These are phyloP conservation scores for Leptestheria dahalacensis DNA, from an alignment of 1,140 invertebrate genomes.

Conservation along the genomic window DNA sequence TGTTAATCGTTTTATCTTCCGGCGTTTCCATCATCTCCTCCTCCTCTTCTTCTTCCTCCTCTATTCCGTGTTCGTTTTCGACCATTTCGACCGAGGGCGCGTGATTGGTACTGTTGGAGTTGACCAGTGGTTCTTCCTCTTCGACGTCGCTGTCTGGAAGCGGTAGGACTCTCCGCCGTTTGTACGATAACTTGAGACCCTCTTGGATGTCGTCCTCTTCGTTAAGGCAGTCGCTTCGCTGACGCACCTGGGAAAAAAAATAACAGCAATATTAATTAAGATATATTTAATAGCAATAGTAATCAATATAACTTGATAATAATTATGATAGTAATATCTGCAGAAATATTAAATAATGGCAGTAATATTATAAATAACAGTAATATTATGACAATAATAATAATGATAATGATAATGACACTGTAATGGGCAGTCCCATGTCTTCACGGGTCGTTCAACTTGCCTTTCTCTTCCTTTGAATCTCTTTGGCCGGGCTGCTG, in stretches of 20 bases:
- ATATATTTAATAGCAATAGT: neutral
- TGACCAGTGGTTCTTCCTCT: neutral
- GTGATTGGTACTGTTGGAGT: neutral
- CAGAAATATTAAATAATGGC: no score
- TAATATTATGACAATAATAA: no score
- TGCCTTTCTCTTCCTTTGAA: conserved; percentile 7
- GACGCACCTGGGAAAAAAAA: neutral
- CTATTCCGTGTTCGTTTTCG: no score
- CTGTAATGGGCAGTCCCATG: no score
- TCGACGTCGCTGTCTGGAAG: neutral
- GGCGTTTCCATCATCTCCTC: neutral
- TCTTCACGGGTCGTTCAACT: no score
- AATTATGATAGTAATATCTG: no score
- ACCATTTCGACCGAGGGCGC: neutral
- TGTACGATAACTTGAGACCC: neutral
- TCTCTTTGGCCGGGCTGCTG: conserved; percentile 56
- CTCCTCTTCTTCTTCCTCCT: neutral
- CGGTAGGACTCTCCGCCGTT: neutral
- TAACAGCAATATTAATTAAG: no score
- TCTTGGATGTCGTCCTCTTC: neutral
- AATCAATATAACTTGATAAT: neutral
- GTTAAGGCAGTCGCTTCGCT: neutral
- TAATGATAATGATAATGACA: no score
- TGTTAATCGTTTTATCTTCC: no score
- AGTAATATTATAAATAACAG: no score